These are phyloP conservation scores for Muraenolepis orangiensis DNA, from an alignment of 2,797 vertebrate species.

Conservation along the genomic window DNA sequence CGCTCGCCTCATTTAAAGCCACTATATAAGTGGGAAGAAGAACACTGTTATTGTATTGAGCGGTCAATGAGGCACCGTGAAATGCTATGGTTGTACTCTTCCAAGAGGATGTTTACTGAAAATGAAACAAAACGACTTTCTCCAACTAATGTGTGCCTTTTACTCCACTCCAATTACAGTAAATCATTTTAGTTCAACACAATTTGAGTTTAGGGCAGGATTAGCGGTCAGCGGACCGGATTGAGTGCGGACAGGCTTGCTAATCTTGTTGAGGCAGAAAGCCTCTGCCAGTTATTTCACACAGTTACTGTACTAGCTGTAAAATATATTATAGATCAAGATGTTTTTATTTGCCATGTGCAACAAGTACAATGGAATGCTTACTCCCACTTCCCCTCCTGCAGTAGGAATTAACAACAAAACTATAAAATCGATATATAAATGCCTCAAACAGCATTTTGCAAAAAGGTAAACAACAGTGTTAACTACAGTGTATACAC, in stretches of 20 bases:
- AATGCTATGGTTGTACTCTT: background rate
- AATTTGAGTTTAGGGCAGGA: slow-evolving; percentile 11
- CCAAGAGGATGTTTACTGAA: background rate
- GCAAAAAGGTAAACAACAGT: no score
- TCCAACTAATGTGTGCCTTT: background rate
- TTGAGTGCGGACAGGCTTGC: slow-evolving; percentile 27
- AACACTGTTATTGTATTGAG: slow-evolving; percentile 18
- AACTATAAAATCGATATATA: no score
- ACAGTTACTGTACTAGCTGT: background rate
- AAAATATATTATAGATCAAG: no score
- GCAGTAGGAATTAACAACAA: no score
- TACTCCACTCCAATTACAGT: slow-evolving; percentile 37
- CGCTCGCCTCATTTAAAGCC: background rate
- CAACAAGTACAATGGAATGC: no score
- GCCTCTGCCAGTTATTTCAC: slow-evolving; percentile 34
- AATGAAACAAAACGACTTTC: background rate
- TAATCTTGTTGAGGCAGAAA: slow-evolving; percentile 54
- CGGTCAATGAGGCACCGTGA: background rate
- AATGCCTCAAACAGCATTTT: no score
- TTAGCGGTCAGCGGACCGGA: slow-evolving; percentile 29
- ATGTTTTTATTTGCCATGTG: no score
- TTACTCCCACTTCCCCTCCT: no score
- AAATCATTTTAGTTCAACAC: slow-evolving; percentile 36
- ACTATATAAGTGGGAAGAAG: background rate
- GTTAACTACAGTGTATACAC: no score